Percentiles rank a stretch among this genome's conserved stretches.
phyloP scores from a whole-genome alignment of 2,113 vertebrate genomes.

The Mesocricetus auratus region DNA sequence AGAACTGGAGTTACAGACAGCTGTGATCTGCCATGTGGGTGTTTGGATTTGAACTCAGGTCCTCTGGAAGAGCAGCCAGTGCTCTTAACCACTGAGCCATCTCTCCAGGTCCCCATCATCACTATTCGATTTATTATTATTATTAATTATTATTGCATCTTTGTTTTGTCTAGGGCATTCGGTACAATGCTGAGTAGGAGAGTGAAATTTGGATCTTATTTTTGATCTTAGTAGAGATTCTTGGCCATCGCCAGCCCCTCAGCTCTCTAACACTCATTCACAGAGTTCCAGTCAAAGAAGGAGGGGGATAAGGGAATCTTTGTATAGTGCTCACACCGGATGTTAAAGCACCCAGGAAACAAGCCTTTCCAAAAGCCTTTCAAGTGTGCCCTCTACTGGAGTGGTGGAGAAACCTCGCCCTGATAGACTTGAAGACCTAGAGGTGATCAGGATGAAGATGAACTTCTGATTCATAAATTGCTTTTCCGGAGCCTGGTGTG shows the following conservation, averaged over 20 bases:
- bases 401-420: neutral
- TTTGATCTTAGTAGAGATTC: neutral
- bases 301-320: neutral
- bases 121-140: neutral
- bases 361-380: neutral
- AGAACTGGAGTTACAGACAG: too few relatives aligned
- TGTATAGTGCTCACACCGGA: too few relatives aligned
- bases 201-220: too few relatives aligned
- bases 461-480: neutral
- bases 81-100: too few relatives aligned
- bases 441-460: neutral
- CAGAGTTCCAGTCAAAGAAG: neutral
- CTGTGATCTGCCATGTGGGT: too few relatives aligned
- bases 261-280: neutral
- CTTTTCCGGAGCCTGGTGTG: neutral
- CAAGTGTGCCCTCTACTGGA: neutral
- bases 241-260: neutral
- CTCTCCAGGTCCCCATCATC: neutral
- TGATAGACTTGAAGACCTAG: neutral
- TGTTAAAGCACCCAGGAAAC: neutral
- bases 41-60: too few relatives aligned
- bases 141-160: neutral
- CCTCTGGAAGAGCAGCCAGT: too few relatives aligned
- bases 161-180: neutral
- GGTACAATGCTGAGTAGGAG: neutral